Conservation (phyloP, 2,113 vertebrate species). For the Quiscalus mexicanus region DNA sequence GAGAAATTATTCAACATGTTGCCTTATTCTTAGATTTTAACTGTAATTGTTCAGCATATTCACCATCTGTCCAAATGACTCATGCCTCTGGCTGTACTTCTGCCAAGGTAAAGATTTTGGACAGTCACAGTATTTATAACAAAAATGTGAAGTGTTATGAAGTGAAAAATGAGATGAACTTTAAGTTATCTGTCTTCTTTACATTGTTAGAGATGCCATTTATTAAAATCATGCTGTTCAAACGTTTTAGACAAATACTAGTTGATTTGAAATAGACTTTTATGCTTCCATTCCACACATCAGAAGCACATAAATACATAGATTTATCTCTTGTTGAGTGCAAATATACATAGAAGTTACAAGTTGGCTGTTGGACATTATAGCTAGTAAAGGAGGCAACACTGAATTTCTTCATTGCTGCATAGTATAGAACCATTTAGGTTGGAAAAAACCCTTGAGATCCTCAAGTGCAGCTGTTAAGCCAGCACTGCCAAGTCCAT, state of each 20-base stretch:
- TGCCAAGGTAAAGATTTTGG: slow-evolving; percentile 2
- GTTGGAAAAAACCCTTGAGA: background rate
- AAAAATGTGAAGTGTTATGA: background rate
- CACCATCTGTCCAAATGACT: slow-evolving; percentile 20
- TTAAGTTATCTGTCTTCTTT: background rate
- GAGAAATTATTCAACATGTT: background rate
- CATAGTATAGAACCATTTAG: background rate
- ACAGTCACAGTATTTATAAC: background rate
- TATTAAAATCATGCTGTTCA: background rate
- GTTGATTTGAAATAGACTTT: background rate
- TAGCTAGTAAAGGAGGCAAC: background rate
- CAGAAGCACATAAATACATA: background rate
- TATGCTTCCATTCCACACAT: background rate
- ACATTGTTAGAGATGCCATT: background rate
- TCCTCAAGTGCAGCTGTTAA: background rate
- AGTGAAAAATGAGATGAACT: background rate
- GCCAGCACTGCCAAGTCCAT: background rate
- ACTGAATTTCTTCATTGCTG: background rate
- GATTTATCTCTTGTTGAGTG: background rate
- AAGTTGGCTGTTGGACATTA: background rate
- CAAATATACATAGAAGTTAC: background rate
- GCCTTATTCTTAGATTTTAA: slow-evolving; percentile 19
- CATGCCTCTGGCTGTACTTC: slow-evolving; percentile 1
- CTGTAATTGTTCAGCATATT: slow-evolving; percentile 7
- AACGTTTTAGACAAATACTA: background rate